Conservation (phyloP, 2,888 invertebrate species). For the Mesopsocus fuscifrons region DNA sequence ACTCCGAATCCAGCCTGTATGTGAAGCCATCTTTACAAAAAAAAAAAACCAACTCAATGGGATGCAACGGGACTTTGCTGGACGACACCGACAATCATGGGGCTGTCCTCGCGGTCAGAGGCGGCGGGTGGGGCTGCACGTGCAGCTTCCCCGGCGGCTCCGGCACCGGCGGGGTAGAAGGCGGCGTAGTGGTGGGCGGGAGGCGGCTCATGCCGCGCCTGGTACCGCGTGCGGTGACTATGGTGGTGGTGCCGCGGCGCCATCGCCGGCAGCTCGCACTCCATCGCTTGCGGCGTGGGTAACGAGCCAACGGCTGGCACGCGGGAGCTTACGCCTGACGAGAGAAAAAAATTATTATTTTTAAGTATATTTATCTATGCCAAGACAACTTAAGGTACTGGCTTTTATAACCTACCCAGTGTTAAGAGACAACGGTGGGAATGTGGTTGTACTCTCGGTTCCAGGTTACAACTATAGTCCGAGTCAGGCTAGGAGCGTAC, state of each 20-base stretch:
- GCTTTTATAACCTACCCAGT: too few relatives aligned
- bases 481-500: too few relatives aligned
- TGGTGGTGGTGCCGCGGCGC: slow-evolving; percentile 27
- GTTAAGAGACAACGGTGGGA: too few relatives aligned
- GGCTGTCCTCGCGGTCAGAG: slow-evolving; percentile 47
- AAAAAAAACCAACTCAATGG: slow-evolving; percentile 31
- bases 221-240: slow-evolving; percentile 29
- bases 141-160: background rate
- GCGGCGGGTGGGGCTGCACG: background rate
- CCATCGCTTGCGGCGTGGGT: slow-evolving; percentile 1
- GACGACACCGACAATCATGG: slow-evolving; percentile 77
- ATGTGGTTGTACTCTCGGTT: too few relatives aligned
- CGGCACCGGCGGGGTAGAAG: background rate
- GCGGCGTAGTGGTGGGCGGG: background rate
- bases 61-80: slow-evolving; percentile 88
- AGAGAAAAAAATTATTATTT: too few relatives aligned
- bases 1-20: too few relatives aligned
- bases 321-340: background rate
- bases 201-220: slow-evolving; percentile 3
- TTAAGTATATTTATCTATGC: too few relatives aligned
- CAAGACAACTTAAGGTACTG: too few relatives aligned
- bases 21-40: background rate
- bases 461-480: too few relatives aligned
- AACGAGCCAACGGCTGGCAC: background rate
- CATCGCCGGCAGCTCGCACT: too few relatives aligned